A percentile compares a stretch with the other conserved stretches of the same genome.
Conservation (phyloP, 2,888 invertebrate genomes). For the Diaperis boleti region DNA sequence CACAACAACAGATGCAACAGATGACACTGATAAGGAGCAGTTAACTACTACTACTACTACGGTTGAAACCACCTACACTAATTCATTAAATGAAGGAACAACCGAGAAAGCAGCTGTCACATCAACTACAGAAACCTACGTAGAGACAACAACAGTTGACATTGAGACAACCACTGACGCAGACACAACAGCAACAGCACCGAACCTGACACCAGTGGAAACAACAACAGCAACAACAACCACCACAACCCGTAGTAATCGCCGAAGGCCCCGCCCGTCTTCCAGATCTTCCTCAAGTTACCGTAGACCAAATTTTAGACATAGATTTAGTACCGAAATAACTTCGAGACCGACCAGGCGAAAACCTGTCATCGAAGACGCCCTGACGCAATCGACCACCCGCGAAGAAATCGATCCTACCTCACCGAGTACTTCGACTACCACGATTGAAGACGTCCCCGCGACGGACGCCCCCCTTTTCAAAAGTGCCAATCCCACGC, state of each 20-base stretch:
- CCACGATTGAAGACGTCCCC: conserved; percentile 34
- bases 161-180: neutral
- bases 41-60: neutral
- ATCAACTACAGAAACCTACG: neutral
- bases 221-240: conserved; percentile 32
- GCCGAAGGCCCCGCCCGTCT: conserved; percentile 1
- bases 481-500: conserved; percentile 63
- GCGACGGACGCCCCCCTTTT: conserved; percentile 60
- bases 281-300: conserved; percentile 14
- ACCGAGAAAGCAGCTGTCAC: neutral
- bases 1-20: neutral
- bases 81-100: too few species aligned
- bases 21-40: neutral
- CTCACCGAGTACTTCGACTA: conserved; percentile 8
- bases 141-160: neutral
- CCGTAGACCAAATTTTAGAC: conserved; percentile 45
- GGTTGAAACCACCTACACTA: neutral
- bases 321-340: conserved; percentile 54
- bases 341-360: conserved; percentile 32
- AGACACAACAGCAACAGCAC: conserved; percentile 1
- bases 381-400: conserved; percentile 35
- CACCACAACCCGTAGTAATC: conserved; percentile 12
- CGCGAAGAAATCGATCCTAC: conserved; percentile 26
- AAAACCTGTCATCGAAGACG: conserved; percentile 37
- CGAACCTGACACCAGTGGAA: conserved; percentile 28